These are phyloP conservation scores for Cephonodes hylas DNA, from an alignment of 2,888 invertebrate genomes.

Conservation along the genomic window DNA sequence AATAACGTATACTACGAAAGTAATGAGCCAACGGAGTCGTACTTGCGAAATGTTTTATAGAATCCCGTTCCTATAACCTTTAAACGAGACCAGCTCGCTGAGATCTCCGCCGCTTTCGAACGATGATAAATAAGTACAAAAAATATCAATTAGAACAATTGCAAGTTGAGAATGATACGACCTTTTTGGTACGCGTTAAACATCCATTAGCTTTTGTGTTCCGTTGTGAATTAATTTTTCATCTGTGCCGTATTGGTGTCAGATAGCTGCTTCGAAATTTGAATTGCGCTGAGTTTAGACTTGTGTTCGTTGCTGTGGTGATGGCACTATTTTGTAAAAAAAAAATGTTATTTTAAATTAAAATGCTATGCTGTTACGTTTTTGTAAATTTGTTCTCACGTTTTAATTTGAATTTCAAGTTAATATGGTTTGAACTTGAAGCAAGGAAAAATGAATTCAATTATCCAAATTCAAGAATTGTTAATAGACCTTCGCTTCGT, in stretches of 20 bases:
- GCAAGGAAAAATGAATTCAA: background rate
- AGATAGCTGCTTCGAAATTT: background rate
- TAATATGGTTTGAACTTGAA: background rate
- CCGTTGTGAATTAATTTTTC: slow-evolving; percentile 59
- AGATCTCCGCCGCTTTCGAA: slow-evolving; percentile 46
- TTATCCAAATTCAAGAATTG: background rate
- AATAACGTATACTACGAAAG: slow-evolving; percentile 1
- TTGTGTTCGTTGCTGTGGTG: background rate
- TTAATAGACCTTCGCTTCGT: slow-evolving; percentile 13
- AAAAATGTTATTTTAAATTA: no score
- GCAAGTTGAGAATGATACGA: slow-evolving; percentile 41
- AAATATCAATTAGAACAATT: slow-evolving; percentile 62
- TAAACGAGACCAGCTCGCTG: slow-evolving; percentile 16
- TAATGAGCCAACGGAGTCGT: slow-evolving; percentile 1
- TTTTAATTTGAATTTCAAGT: no score
- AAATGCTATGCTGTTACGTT: no score
- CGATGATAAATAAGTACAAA: slow-evolving; percentile 50
- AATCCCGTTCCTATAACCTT: slow-evolving; percentile 8
- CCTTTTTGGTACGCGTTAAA: slow-evolving; percentile 55
- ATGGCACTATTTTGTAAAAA: no score
- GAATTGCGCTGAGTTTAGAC: background rate
- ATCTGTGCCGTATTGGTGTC: slow-evolving; percentile 42
- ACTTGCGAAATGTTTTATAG: slow-evolving; percentile 10
- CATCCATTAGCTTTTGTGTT: slow-evolving; percentile 55
- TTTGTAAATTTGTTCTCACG: no score